These are phyloP conservation scores for Propithecus perrieri DNA, from an alignment of 2,797 vertebrate species.

Conservation along the genomic window DNA sequence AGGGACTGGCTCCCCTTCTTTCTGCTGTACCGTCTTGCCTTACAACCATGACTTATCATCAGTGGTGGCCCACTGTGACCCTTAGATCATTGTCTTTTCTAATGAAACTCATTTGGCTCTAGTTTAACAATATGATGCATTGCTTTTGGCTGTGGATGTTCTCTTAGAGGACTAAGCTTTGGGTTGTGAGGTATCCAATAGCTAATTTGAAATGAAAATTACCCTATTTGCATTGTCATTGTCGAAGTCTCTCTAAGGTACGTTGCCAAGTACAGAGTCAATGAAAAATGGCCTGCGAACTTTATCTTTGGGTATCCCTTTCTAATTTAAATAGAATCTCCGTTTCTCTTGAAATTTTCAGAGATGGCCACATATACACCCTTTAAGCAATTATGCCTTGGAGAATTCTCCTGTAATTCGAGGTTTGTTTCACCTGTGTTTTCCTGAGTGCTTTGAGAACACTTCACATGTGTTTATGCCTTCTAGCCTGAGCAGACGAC, in stretches of 20 bases:
- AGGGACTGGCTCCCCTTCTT: background rate
- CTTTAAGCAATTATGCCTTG: background rate
- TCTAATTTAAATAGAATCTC: background rate
- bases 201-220: constrained; percentile 25
- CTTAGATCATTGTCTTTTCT: background rate
- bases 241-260: background rate
- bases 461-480: fast-evolving
- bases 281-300: background rate
- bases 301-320: background rate
- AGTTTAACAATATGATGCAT: background rate
- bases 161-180: background rate
- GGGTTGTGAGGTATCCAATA: background rate
- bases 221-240: background rate
- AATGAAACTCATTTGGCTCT: background rate
- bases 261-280: background rate
- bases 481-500: background rate
- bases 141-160: background rate
- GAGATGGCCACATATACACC: background rate
- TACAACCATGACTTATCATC: background rate
- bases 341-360: background rate
- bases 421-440: background rate
- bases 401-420: background rate
- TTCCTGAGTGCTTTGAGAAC: background rate
- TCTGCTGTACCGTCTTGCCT: background rate
- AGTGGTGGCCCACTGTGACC: background rate